Percentiles rank a stretch among this genome's conserved stretches.
phyloP scores from a whole-genome alignment of 2,888 invertebrate species.

The Anaspis maculata region DNA sequence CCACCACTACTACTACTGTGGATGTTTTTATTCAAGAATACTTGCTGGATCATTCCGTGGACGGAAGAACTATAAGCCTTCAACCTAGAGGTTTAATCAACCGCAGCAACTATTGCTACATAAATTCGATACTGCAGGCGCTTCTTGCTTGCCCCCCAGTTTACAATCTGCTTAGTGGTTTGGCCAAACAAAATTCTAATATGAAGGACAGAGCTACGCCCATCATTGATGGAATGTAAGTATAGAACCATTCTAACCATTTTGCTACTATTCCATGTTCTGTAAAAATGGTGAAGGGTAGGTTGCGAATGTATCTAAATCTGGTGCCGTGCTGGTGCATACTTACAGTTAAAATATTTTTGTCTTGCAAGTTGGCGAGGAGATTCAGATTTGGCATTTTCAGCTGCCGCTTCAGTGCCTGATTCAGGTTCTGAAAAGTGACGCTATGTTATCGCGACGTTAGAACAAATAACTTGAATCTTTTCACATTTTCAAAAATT shows the following conservation, averaged over 20 bases:
- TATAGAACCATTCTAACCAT: constrained; percentile 25
- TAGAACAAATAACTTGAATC: too few relatives aligned
- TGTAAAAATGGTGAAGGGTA: too few relatives aligned
- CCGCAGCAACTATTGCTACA: constrained; percentile 92
- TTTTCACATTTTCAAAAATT: too few relatives aligned
- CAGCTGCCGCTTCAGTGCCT: too few relatives aligned
- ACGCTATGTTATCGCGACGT: too few relatives aligned
- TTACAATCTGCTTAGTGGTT: constrained; percentile 77
- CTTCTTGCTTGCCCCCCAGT: constrained; percentile 91
- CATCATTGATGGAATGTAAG: constrained; percentile 88
- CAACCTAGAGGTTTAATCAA: constrained; percentile 88
- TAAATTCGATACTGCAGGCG: constrained; percentile 91
- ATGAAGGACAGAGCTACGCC: constrained; percentile 57
- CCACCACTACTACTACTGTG: constrained; percentile 4
- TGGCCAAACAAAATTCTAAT: constrained; percentile 56
- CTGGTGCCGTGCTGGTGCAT: too few relatives aligned
- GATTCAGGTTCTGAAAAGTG: too few relatives aligned
- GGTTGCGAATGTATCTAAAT: too few relatives aligned
- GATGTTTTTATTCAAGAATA: constrained; percentile 48
- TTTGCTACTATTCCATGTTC: too few relatives aligned
- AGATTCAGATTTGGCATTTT: too few relatives aligned
- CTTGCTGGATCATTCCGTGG: constrained; percentile 64
- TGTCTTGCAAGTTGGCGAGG: too few relatives aligned
- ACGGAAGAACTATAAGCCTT: constrained; percentile 70
- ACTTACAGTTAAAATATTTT: too few relatives aligned